phyloP scores from a whole-genome alignment of 2,113 vertebrate genomes.

The Numenius arquata region DNA sequence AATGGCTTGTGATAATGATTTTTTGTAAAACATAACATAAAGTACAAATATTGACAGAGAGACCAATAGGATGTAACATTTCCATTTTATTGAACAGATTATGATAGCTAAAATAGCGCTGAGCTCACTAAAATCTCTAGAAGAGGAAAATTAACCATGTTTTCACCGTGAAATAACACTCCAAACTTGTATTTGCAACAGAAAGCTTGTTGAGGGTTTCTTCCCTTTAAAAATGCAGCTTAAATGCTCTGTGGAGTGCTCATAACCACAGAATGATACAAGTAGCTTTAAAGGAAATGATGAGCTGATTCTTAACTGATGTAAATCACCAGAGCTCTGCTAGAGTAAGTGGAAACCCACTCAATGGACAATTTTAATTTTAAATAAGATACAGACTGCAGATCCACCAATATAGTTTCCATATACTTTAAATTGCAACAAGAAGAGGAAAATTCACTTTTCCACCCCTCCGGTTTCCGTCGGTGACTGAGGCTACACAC shows the following conservation, averaged over 20 bases:
- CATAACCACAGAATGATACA: conserved; percentile 48
- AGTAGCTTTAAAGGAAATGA: conserved; percentile 57
- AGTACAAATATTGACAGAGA: background rate
- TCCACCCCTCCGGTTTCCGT: background rate
- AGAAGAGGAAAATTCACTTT: conserved; percentile 18
- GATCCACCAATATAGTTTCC: conserved; percentile 19
- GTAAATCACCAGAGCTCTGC: conserved; percentile 49
- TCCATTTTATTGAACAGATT: background rate
- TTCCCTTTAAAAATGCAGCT: conserved; percentile 20
- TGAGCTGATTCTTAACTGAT: conserved; percentile 52
- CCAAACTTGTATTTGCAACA: background rate
- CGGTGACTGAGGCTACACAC: background rate
- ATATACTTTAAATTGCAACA: background rate
- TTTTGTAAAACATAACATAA: background rate
- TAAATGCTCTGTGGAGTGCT: background rate
- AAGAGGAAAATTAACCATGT: background rate
- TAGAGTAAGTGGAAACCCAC: conserved; percentile 41
- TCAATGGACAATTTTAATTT: conserved; percentile 45
- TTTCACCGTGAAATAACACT: background rate
- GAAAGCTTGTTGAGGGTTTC: background rate
- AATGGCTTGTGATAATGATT: background rate
- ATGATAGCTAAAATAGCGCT: background rate
- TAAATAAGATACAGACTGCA: conserved; percentile 12
- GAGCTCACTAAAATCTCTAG: background rate
- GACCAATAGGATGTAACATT: background rate